Evolutionary conservation across 2,888 invertebrate genomes (phyloP).

Genomic region (Diaprepes abbreviatus): DNA sequence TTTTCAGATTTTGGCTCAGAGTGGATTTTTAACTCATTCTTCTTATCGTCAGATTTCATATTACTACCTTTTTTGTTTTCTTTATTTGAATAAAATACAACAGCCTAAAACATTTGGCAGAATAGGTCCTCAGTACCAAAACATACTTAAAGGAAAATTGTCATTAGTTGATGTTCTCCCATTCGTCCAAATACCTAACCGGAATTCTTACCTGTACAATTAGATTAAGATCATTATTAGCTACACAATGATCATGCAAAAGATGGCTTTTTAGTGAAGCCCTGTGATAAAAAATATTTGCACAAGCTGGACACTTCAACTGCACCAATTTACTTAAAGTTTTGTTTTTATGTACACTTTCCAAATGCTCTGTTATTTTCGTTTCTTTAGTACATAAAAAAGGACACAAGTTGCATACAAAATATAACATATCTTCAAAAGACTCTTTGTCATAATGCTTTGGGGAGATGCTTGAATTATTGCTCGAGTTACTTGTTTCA

Average conservation of each 20-base stretch:
- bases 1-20: slow-evolving; percentile 21
- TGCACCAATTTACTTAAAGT: slow-evolving; percentile 69
- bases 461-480: slow-evolving; percentile 34
- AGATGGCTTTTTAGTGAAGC: slow-evolving; percentile 76
- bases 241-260: slow-evolving; percentile 78
- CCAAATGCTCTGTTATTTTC: slow-evolving; percentile 64
- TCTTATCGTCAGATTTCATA: slow-evolving; percentile 4
- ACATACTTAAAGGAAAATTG: not conserved
- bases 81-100: slow-evolving; percentile 65
- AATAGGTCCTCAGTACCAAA: no score
- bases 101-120: slow-evolving; percentile 64
- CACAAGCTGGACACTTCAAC: slow-evolving; percentile 78
- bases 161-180: no score
- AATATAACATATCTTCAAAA: slow-evolving; percentile 63
- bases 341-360: slow-evolving; percentile 69
- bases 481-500: slow-evolving; percentile 41
- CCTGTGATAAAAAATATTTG: slow-evolving; percentile 74
- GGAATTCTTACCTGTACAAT: slow-evolving; percentile 67
- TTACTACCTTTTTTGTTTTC: slow-evolving; percentile 49
- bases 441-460: slow-evolving; percentile 52
- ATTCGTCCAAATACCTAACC: no score
- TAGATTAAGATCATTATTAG: slow-evolving; percentile 72
- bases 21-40: not conserved
- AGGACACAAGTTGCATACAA: slow-evolving; percentile 65
- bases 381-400: slow-evolving; percentile 64